Evolutionary conservation across 1,140 invertebrate species (phyloP).

Genomic region (Uloborus diversus): DNA sequence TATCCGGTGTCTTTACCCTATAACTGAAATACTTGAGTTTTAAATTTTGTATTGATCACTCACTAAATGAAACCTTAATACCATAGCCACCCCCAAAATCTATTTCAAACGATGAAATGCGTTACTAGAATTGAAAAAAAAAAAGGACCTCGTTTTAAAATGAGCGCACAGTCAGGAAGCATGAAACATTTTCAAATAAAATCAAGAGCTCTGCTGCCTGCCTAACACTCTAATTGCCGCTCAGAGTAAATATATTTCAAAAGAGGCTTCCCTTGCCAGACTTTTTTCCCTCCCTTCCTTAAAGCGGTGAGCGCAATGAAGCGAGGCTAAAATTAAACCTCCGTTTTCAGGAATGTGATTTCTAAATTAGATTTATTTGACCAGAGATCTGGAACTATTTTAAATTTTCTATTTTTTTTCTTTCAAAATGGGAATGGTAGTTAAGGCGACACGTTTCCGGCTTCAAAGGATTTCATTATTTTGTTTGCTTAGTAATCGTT

Average conservation of each 20-base stretch:
- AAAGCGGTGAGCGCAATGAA: neutral
- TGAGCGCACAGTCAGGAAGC: neutral
- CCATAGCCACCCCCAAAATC: too few relatives aligned
- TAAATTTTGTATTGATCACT: too few relatives aligned
- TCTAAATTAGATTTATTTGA: constrained; percentile 2
- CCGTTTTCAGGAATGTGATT: constrained; percentile 8
- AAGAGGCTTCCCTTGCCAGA: neutral
- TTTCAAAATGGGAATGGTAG: neutral
- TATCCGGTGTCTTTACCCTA: too few relatives aligned
- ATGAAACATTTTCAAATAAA: constrained; percentile 5
- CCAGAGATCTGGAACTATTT: neutral
- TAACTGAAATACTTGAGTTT: too few relatives aligned
- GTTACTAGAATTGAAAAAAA: too few relatives aligned
- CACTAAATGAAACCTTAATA: too few relatives aligned
- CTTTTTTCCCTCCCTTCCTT: neutral
- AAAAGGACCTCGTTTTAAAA: neutral
- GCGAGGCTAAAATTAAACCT: constrained; percentile 17
- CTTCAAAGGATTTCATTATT: too few relatives aligned
- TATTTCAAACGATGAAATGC: too few relatives aligned
- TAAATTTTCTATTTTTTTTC: neutral
- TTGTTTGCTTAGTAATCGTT: too few relatives aligned
- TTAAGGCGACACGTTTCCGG: too few relatives aligned
- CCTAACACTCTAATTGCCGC: constrained; percentile 9
- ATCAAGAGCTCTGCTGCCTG: neutral
- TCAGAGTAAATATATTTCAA: constrained; percentile 8